phyloP scores from a whole-genome alignment of 2,113 vertebrate genomes.

The Hymenochirus boettgeri region DNA sequence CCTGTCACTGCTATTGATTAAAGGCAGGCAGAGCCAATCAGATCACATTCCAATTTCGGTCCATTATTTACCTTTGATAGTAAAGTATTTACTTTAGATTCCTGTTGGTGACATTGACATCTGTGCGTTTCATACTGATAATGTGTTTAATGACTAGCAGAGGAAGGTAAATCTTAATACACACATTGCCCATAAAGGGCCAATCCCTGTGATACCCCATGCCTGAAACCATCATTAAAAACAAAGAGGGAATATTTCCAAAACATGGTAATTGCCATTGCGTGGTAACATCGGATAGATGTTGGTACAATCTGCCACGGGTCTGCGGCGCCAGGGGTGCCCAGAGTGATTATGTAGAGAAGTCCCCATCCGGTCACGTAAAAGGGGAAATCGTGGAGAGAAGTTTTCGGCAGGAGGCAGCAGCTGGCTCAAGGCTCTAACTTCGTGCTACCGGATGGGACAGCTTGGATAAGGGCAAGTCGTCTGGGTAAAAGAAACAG shows the following conservation, averaged over 20 bases:
- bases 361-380: constrained; percentile 89
- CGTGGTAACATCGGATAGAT: too few relatives aligned
- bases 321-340: too few relatives aligned
- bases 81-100: constrained; percentile 5
- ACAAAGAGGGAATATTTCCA: too few relatives aligned
- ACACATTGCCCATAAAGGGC: too few relatives aligned
- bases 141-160: too few relatives aligned
- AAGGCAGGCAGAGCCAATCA: not conserved
- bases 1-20: not conserved
- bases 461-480: constrained; percentile 88
- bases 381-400: constrained; percentile 61
- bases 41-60: not conserved
- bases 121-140: not conserved
- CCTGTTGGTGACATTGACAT: not conserved
- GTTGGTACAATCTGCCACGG: too few relatives aligned
- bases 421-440: constrained; percentile 59
- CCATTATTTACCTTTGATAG: not conserved
- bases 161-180: too few relatives aligned
- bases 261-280: too few relatives aligned
- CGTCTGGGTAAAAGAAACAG: constrained; percentile 59
- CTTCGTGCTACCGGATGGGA: constrained; percentile 50
- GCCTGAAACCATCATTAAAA: too few relatives aligned
- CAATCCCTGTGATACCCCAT: too few relatives aligned
- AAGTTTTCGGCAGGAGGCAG: constrained; percentile 58
- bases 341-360: constrained; percentile 66